Conservation (phyloP, 2,888 invertebrate genomes). For the Lydus trimaculatus region DNA sequence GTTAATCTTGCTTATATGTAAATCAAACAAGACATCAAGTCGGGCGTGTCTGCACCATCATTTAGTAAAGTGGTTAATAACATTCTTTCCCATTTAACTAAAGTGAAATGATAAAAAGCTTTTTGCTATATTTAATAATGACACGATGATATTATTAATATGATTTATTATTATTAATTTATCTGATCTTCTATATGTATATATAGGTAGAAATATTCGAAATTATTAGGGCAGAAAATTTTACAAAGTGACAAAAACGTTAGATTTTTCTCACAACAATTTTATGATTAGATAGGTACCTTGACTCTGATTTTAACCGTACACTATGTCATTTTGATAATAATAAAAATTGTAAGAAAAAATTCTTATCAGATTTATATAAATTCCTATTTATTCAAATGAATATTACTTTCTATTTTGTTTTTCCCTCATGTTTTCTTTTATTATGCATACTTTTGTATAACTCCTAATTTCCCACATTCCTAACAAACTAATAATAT, state of each 20-base stretch:
- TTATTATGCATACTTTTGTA: not conserved
- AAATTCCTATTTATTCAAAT: not conserved
- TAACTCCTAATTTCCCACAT: not conserved
- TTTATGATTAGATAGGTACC: not conserved
- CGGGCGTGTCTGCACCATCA: conserved; percentile 5
- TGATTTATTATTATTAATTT: not conserved
- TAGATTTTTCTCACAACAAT: not conserved
- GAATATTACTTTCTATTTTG: not conserved
- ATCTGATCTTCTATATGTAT: not conserved
- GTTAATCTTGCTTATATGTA: conserved; percentile 5
- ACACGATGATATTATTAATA: not conserved
- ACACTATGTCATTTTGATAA: not conserved
- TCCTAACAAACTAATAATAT: not conserved
- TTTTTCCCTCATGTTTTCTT: not conserved
- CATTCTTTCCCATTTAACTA: conserved; percentile 16
- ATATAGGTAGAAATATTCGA: not conserved
- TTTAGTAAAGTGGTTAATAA: conserved; percentile 21
- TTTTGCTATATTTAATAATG: not conserved
- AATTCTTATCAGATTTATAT: not conserved
- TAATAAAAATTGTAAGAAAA: not conserved
- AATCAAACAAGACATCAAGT: conserved; percentile 3
- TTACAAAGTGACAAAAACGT: not conserved
- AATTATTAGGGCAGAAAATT: conserved; percentile 7
- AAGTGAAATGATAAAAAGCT: conserved; percentile 16
- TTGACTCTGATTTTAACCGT: conserved; percentile 1